Percentiles rank a stretch among this genome's conserved stretches.
Evolutionary conservation across 2,113 vertebrate species (phyloP).

Genomic region (Callipepla californica): DNA sequence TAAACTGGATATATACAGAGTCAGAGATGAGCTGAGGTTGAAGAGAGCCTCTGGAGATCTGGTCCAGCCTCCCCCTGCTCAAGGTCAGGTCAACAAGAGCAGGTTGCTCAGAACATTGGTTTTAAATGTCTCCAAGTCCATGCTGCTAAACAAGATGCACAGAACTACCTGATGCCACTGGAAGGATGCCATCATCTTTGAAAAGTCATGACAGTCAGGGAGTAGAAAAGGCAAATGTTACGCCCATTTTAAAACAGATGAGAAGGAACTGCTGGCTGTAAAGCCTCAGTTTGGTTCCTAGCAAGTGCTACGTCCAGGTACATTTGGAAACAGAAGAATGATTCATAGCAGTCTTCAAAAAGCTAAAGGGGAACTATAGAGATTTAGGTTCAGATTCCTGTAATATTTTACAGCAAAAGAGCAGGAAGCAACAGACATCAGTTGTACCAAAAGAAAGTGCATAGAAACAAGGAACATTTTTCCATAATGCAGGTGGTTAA

Average conservation of each 20-base stretch:
- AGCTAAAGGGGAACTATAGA: neutral
- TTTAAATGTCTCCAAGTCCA: neutral
- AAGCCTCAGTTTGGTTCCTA: neutral
- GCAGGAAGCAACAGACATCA: neutral
- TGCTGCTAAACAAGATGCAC: neutral
- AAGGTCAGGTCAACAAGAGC: neutral
- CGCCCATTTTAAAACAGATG: neutral
- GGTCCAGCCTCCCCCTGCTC: neutral
- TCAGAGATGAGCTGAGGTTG: accelerated
- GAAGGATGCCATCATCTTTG: neutral
- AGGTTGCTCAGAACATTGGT: neutral
- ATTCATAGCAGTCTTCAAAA: neutral
- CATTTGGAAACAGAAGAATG: neutral
- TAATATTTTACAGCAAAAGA: neutral
- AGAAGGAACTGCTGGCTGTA: neutral
- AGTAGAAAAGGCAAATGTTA: neutral
- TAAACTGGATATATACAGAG: neutral
- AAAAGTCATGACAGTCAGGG: neutral
- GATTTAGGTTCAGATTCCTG: neutral
- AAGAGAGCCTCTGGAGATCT: neutral
- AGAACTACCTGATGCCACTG: neutral
- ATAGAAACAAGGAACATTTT: accelerated
- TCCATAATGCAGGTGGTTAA: neutral
- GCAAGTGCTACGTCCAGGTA: neutral
- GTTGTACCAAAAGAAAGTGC: neutral